A percentile compares a stretch with the other conserved stretches of the same genome.
phyloP scores from a whole-genome alignment of 2,797 vertebrate genomes.

The Prunella strophiata region DNA sequence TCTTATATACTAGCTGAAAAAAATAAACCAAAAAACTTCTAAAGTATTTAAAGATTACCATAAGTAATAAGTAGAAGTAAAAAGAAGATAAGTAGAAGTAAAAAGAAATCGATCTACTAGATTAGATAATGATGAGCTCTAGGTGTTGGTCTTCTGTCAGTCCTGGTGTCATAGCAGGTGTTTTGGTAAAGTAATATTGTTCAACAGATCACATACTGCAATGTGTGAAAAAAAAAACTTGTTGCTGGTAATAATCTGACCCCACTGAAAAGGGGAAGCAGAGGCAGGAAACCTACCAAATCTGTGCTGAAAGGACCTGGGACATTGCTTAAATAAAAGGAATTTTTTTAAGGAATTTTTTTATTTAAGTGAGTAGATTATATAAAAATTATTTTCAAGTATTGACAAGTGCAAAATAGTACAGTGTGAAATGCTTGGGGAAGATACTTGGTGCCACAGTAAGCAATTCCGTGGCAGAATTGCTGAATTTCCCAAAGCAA shows the following conservation, averaged over 20 bases:
- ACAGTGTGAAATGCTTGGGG: background rate
- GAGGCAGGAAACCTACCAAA: background rate
- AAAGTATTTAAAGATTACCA: background rate
- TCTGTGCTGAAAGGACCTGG: background rate
- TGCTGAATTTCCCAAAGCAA: background rate
- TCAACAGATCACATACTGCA: background rate
- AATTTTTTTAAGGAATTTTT: background rate
- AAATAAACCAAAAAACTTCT: background rate
- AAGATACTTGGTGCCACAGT: background rate
- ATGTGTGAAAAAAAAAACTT: background rate
- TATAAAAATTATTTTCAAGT: background rate
- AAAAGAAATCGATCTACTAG: background rate
- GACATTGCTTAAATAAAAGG: background rate
- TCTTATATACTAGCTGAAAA: background rate
- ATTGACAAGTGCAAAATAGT: background rate
- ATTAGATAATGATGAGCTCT: background rate
- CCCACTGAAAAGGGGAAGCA: background rate
- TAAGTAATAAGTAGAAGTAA: background rate
- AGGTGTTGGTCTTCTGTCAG: background rate
- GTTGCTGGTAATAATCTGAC: background rate
- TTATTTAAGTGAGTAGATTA: background rate
- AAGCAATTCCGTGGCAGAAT: background rate
- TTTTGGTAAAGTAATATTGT: background rate
- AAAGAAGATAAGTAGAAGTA: background rate
- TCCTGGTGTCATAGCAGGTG: background rate